Conservation (phyloP, 2,888 invertebrate genomes). For the Acronicta aceris region DNA sequence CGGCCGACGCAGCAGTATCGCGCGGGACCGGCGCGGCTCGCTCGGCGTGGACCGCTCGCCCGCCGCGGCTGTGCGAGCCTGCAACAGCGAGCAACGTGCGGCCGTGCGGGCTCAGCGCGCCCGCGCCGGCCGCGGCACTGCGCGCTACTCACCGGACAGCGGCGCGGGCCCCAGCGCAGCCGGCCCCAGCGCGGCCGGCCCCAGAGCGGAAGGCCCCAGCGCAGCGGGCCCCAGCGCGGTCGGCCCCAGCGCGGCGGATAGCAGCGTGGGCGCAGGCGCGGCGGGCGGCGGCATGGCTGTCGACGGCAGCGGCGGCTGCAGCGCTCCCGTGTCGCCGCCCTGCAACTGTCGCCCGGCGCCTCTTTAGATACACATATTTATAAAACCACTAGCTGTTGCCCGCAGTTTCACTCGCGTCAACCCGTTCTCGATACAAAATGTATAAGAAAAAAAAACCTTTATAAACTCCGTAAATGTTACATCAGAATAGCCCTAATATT, state of each 20-base stretch:
- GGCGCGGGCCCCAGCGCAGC: conserved; percentile 16
- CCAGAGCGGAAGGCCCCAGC: conserved; percentile 23
- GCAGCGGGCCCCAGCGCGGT: conserved; percentile 10
- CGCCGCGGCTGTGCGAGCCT: background rate
- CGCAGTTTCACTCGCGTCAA: too few relatives aligned
- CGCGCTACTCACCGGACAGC: conserved; percentile 43
- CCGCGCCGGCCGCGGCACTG: conserved; percentile 21
- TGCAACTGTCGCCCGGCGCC: conserved; percentile 41
- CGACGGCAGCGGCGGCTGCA: conserved; percentile 48
- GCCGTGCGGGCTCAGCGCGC: conserved; percentile 18
- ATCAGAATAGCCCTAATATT: too few relatives aligned
- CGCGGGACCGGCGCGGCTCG: conserved; percentile 22
- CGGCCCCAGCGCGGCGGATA: conserved; percentile 13
- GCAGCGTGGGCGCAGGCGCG: conserved; percentile 20
- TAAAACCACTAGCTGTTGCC: too few relatives aligned
- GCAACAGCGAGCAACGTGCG: conserved; percentile 6
- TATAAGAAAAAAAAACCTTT: too few relatives aligned
- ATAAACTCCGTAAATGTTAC: too few relatives aligned
- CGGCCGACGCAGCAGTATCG: conserved; percentile 28
- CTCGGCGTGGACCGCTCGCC: conserved; percentile 29
- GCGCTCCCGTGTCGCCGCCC: conserved; percentile 47
- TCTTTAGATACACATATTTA: too few relatives aligned
- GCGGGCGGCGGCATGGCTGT: conserved; percentile 33
- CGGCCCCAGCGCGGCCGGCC: conserved; percentile 29
- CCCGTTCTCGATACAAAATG: too few relatives aligned